phyloP scores from a whole-genome alignment of 1,140 invertebrate genomes.

The Eriocheir sinensis region DNA sequence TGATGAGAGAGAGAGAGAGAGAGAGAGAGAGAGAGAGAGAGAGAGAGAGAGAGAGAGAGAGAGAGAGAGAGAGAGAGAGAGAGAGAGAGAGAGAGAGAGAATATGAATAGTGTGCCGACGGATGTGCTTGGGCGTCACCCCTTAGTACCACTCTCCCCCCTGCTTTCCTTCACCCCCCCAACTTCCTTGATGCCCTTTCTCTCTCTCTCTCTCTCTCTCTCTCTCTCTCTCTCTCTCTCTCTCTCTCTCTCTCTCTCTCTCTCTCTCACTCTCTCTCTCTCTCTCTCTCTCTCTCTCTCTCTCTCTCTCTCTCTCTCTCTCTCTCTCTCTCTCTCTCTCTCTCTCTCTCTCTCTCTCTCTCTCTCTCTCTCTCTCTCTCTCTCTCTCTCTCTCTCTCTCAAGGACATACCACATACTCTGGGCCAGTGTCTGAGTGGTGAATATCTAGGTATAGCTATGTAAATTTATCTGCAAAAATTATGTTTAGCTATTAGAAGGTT shows the following conservation, averaged over 20 bases:
- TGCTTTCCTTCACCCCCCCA: neutral
- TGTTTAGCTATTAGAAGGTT: too few species aligned
- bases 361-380: neutral
- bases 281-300: conserved; percentile 26
- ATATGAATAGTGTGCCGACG: neutral
- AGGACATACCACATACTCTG: too few species aligned
- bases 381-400: neutral
- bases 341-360: neutral
- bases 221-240: neutral
- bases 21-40: conserved; percentile 58
- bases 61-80: conserved; percentile 61
- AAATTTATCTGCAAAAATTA: too few species aligned
- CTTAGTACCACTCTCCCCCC: neutral
- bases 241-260: neutral
- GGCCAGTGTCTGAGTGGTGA: too few species aligned
- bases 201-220: neutral
- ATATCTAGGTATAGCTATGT: too few species aligned
- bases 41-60: conserved; percentile 68
- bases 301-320: conserved; percentile 54
- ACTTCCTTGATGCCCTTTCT: neutral
- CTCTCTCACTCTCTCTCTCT: conserved; percentile 9
- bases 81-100: neutral
- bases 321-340: conserved; percentile 18
- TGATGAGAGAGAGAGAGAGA: conserved; percentile 30
- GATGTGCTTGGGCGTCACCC: conserved; percentile 50